Evolutionary conservation across 2,797 vertebrate species (phyloP).

Genomic region (Enteromius fasciolatus): DNA sequence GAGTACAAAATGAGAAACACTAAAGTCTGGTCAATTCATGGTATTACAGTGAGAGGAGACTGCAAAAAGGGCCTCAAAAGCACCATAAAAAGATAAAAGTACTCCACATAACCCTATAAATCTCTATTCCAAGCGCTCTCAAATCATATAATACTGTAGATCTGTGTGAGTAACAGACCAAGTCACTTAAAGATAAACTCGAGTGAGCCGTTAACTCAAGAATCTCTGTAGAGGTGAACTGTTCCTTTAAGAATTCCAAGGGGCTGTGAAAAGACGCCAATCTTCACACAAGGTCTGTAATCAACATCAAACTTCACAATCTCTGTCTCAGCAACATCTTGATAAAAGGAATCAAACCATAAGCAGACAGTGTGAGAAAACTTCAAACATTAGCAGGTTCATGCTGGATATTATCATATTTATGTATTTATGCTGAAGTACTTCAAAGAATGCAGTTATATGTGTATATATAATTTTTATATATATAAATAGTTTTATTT

Average conservation of each 20-base stretch:
- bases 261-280: not conserved
- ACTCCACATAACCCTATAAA: not conserved
- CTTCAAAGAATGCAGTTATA: not conserved
- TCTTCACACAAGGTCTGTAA: not conserved
- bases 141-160: not conserved
- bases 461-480: no score
- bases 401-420: not conserved
- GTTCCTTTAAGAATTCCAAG: not conserved
- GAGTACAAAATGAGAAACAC: not conserved
- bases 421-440: not conserved
- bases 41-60: not conserved
- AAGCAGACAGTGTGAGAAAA: not conserved
- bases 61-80: not conserved
- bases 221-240: not conserved
- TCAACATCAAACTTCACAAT: not conserved
- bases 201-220: not conserved
- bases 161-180: not conserved
- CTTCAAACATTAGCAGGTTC: not conserved
- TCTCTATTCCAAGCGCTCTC: not conserved
- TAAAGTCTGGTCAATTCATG: not conserved
- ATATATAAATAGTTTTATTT: not conserved
- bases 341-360: not conserved
- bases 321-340: not conserved
- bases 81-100: not conserved
- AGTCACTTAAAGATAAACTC: not conserved